Conservation (phyloP, 2,797 vertebrate genomes). For the Martes flavigula region DNA sequence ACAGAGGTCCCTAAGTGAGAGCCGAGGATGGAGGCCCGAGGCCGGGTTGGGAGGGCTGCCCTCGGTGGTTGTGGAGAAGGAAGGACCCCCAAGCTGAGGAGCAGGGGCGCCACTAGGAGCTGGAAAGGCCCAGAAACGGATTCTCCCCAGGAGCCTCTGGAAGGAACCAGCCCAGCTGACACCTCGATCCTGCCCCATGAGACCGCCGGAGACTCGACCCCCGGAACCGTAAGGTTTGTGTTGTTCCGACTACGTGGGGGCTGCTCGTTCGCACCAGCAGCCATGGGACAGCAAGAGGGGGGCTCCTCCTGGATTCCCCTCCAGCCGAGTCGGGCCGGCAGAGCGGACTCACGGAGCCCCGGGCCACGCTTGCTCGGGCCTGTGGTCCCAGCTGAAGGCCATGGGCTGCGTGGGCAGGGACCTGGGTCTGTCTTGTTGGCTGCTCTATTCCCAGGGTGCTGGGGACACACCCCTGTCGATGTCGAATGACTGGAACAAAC, state of each 20-base stretch:
- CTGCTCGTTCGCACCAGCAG: accelerated
- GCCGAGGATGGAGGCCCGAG: accelerated
- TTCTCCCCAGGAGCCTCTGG: neutral
- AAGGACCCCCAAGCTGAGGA: accelerated
- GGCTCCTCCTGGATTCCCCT: accelerated
- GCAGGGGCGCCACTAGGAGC: accelerated
- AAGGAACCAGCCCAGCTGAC: accelerated
- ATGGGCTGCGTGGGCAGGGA: accelerated
- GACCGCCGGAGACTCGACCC: neutral
- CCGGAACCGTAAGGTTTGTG: neutral
- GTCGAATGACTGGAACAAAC: too few relatives aligned
- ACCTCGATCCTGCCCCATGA: neutral
- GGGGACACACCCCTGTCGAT: accelerated
- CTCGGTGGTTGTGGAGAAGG: accelerated
- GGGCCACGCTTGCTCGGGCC: accelerated
- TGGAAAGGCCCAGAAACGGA: accelerated
- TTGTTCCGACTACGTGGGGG: accelerated
- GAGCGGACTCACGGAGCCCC: accelerated
- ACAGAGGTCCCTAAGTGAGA: neutral
- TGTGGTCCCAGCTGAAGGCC: neutral
- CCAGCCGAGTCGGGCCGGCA: neutral
- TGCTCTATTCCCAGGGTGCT: accelerated
- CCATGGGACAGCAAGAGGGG: accelerated
- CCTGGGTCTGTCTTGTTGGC: accelerated
- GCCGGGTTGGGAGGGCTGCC: too few relatives aligned